These are phyloP conservation scores for Drosophila cognata DNA, from an alignment of 2,888 invertebrate genomes.

Conservation along the genomic window DNA sequence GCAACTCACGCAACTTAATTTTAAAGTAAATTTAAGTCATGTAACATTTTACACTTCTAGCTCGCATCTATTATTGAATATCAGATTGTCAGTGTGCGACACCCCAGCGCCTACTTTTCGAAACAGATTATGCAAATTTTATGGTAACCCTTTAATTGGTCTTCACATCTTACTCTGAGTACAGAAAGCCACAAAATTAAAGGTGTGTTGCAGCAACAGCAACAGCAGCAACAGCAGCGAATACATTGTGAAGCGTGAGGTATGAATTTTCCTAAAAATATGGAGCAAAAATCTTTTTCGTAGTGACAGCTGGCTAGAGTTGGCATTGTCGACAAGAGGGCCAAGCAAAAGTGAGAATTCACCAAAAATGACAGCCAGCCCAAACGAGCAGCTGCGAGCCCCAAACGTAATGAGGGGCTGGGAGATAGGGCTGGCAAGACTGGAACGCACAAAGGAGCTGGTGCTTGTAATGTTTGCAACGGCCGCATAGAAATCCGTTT, in stretches of 20 bases:
- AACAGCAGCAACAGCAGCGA: not conserved
- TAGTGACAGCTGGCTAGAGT: slow-evolving; percentile 41
- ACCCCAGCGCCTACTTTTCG: not conserved
- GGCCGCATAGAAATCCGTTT: slow-evolving; percentile 66
- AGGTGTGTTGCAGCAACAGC: slow-evolving; percentile 5
- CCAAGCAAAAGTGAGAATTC: slow-evolving; percentile 60
- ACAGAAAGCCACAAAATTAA: slow-evolving; percentile 8
- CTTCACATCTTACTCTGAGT: slow-evolving; percentile 39
- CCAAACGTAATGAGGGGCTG: slow-evolving; percentile 15
- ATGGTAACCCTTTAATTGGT: slow-evolving; percentile 65
- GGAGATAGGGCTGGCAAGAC: slow-evolving; percentile 2
- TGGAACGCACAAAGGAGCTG: slow-evolving; percentile 41
- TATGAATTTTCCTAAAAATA: slow-evolving; percentile 71
- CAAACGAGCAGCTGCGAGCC: slow-evolving; percentile 36
- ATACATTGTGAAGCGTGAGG: slow-evolving; percentile 31
- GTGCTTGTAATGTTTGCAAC: slow-evolving; percentile 45
- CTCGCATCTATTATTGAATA: slow-evolving; percentile 2
- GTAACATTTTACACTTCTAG: slow-evolving; percentile 51
- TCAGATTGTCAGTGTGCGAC: not conserved
- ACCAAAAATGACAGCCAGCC: slow-evolving; percentile 54
- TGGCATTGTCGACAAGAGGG: slow-evolving; percentile 19
- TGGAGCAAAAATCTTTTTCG: slow-evolving; percentile 38
- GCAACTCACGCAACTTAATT: slow-evolving; percentile 1
- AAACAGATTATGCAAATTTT: slow-evolving; percentile 26
- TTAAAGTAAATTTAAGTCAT: slow-evolving; percentile 22